phyloP scores from a whole-genome alignment of 2,888 invertebrate genomes.

The Drosophila meridionalis region DNA sequence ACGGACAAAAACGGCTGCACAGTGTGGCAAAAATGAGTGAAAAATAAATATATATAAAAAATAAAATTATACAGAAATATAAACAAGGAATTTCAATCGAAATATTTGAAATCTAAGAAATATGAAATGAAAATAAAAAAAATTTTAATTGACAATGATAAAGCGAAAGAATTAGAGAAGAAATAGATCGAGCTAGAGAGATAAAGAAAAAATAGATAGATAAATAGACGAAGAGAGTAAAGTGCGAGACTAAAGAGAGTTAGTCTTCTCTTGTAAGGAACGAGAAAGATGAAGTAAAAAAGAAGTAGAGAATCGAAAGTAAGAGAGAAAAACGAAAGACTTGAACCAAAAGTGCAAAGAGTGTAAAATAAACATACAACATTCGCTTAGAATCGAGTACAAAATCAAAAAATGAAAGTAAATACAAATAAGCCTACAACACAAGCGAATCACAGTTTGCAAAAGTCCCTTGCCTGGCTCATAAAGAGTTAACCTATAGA shows the following conservation, averaged over 20 bases:
- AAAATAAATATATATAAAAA: neutral
- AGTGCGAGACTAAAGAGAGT: too few species aligned
- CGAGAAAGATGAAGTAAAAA: too few species aligned
- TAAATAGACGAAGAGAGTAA: neutral
- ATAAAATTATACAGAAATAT: neutral
- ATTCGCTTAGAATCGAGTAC: neutral
- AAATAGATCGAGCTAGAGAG: neutral
- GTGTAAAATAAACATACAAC: neutral
- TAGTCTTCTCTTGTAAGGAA: too few species aligned
- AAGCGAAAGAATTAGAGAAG: neutral
- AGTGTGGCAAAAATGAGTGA: constrained; percentile 24
- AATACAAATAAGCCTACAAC: too few species aligned
- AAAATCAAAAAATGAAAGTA: neutral
- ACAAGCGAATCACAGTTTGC: too few species aligned
- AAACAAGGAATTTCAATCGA: neutral
- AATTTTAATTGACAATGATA: neutral
- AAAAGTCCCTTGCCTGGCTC: too few species aligned
- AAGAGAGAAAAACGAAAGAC: too few species aligned
- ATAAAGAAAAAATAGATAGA: neutral
- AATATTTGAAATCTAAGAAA: neutral
- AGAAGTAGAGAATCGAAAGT: too few species aligned
- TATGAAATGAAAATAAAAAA: neutral
- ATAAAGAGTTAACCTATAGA: too few species aligned
- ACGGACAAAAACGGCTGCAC: constrained; percentile 24
- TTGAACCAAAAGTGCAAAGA: neutral